Percentiles rank a stretch among this genome's conserved stretches.
Conservation (phyloP, 2,888 invertebrate species). For the Mesopsocus fuscifrons region DNA sequence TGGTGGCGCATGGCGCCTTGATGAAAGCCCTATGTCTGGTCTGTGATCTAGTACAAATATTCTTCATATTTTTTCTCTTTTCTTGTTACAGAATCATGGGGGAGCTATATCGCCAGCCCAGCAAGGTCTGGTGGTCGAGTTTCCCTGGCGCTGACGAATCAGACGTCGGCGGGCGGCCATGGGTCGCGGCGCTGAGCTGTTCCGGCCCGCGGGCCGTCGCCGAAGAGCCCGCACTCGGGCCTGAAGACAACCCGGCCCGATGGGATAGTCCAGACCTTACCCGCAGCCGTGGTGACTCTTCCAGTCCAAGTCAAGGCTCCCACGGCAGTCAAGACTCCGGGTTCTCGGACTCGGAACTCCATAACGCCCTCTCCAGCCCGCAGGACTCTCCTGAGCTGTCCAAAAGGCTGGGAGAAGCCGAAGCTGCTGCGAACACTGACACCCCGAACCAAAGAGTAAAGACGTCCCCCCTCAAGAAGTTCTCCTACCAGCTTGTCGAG, state of each 20-base stretch:
- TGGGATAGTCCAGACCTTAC: slow-evolving; percentile 12
- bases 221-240: slow-evolving; percentile 22
- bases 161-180: slow-evolving; percentile 14
- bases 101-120: slow-evolving; percentile 43
- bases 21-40: too few relatives aligned
- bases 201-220: slow-evolving; percentile 13
- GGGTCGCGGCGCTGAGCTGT: slow-evolving; percentile 10
- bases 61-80: too few relatives aligned
- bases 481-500: slow-evolving; percentile 7
- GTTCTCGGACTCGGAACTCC: slow-evolving; percentile 52
- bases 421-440: slow-evolving; percentile 30
- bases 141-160: slow-evolving; percentile 20
- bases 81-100: too few relatives aligned
- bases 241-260: slow-evolving; percentile 31
- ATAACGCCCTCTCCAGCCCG: slow-evolving; percentile 24
- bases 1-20: too few relatives aligned
- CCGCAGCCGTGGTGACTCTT: slow-evolving; percentile 20
- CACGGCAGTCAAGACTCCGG: slow-evolving; percentile 64
- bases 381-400: slow-evolving; percentile 21
- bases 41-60: too few relatives aligned
- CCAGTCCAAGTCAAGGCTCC: slow-evolving; percentile 32
- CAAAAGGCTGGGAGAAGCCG: slow-evolving; percentile 25
- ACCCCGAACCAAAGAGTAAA: slow-evolving; percentile 21
- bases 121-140: slow-evolving; percentile 49
- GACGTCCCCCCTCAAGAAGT: slow-evolving; percentile 10